Base-by-base conservation (phyloP, 1,140 invertebrate species). In the Acromyrmex charruanus region DNA sequence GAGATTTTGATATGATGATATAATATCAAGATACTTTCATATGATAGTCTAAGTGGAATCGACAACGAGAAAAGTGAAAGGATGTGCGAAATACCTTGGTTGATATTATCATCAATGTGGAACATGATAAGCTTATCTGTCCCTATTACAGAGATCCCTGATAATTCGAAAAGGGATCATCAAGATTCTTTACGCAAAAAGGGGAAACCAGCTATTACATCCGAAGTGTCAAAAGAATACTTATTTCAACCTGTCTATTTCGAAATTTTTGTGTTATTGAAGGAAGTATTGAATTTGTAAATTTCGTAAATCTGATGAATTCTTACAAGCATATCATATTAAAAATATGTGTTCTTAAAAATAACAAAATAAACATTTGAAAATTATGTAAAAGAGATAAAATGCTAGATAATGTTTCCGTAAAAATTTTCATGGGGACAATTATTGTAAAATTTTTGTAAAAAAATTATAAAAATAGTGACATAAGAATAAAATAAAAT, bases 21-120 rank as follows among this genome's bases (percentile, higher is more conserved):
- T 51, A 81, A 66, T 25, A 81, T 71, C 10, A 28, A 53, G 31
- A 81, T 58, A 28, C 5, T 80, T 58, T 81, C 10, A 55, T 71
- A 39, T 44, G 16, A 28, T 14, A 51, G 69, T 68, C n/a, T 65
- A 65, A 79, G 12, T 58, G 14, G 3, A 39, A 44, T 55, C 9
- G 49, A 55, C n/a, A 39, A 81, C 65, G 3, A 55, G 31, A 55
- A 28, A 81, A 81, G 66, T 81, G 66, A 81, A 71, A 81, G 51
- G 21, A 71, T 71, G 16, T 44, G 21, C 51, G 35, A 28, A 58
- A 58, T 31, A 25, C 12, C 7, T 6, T 58, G 21, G 71, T 81
- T 18, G 66, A 44, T 81, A 58, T 71, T 81, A 71, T 58, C 58
- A 59, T n/a, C 6, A 31, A 39, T n/a, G 39, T 71, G 4, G 31